These are phyloP conservation scores for Cyphomyrus plagiostoma DNA, from an alignment of 2,113 vertebrate genomes.

Conservation along the genomic window DNA sequence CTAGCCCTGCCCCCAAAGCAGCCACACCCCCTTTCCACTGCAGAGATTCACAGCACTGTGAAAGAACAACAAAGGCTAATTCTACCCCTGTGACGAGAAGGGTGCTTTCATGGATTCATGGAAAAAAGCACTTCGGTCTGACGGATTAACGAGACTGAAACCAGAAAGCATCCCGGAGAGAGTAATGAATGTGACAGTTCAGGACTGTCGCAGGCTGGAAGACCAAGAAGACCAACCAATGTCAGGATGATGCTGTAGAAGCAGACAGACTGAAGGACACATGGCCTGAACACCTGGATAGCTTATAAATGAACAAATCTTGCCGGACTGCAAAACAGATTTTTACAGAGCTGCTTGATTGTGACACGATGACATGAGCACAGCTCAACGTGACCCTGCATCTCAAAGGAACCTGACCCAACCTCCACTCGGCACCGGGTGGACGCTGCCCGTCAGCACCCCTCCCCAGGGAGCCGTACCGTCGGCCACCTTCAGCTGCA, in stretches of 20 bases:
- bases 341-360: not conserved
- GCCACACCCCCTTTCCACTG: not conserved
- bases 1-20: not conserved
- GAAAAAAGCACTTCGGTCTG: not conserved
- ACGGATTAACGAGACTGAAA: not conserved
- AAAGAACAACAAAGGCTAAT: not conserved
- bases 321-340: not conserved
- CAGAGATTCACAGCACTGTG: not conserved
- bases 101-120: not conserved
- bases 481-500: conserved; percentile 79
- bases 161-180: not conserved
- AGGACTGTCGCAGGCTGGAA: not conserved
- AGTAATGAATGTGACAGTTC: not conserved
- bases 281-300: not conserved
- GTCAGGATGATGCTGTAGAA: not conserved
- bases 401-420: not conserved
- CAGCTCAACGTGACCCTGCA: not conserved
- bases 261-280: not conserved
- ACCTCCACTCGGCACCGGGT: not conserved
- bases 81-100: not conserved
- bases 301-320: not conserved
- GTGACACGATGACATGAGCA: not conserved
- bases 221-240: not conserved
- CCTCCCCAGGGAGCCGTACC: conserved; percentile 58
- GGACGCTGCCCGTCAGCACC: too few relatives aligned